phyloP scores from a whole-genome alignment of 2,797 vertebrate species.

The Brachymystax lenok region DNA sequence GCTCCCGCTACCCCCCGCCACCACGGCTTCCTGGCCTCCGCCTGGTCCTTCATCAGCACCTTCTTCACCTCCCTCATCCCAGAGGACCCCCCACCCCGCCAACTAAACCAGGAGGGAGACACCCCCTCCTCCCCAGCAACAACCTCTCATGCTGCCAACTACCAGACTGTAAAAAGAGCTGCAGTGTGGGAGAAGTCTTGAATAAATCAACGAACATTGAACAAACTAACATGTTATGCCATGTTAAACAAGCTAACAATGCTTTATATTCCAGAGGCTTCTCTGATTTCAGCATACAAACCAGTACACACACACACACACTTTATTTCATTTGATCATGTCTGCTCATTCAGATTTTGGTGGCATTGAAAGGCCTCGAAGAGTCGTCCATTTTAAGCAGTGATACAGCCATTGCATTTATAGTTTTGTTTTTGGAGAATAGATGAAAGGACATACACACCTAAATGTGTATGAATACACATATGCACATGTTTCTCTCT shows the following conservation, averaged over 20 bases:
- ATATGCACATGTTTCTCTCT: conserved; percentile 56
- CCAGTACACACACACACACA: conserved; percentile 29
- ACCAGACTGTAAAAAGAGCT: background rate
- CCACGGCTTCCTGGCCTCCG: conserved; percentile 83
- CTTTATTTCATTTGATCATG: conserved; percentile 14
- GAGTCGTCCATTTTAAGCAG: conserved; percentile 56
- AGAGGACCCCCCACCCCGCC: conserved; percentile 87
- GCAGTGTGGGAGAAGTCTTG: background rate
- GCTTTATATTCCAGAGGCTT: background rate
- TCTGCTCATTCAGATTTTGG: conserved; percentile 19
- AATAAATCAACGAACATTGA: conserved; percentile 21
- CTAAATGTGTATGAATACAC: conserved; percentile 14
- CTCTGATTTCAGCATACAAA: background rate
- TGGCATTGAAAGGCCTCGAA: conserved; percentile 12
- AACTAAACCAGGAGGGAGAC: conserved; percentile 74
- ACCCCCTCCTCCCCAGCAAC: background rate
- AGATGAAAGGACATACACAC: conserved; percentile 32
- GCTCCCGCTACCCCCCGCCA: conserved; percentile 64
- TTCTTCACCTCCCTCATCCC: conserved; percentile 97
- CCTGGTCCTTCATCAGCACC: conserved; percentile 94
- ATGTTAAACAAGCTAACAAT: conserved; percentile 26
- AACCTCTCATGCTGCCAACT: conserved; percentile 35
- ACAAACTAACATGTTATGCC: conserved; percentile 24
- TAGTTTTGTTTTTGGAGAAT: conserved; percentile 8
- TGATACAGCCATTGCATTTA: conserved; percentile 32